Conservation (phyloP, 2,113 vertebrate genomes). For the Laticauda laticaudata region DNA sequence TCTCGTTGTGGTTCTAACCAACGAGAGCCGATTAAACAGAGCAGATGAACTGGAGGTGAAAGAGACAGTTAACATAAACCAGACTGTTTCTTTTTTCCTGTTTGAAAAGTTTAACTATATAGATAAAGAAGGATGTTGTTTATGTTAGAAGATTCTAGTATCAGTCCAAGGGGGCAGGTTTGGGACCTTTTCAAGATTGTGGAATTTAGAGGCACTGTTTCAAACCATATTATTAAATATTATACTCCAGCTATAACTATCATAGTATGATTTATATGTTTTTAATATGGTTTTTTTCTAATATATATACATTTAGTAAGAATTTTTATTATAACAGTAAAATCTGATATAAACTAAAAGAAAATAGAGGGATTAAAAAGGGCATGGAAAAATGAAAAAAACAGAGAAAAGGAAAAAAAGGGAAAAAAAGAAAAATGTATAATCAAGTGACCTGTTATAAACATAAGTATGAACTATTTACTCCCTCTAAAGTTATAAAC, state of each 20-base stretch:
- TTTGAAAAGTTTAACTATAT: background rate
- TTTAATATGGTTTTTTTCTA: background rate
- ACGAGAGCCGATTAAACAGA: background rate
- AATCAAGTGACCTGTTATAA: background rate
- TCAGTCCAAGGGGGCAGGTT: background rate
- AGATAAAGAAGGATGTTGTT: background rate
- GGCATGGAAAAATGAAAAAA: background rate
- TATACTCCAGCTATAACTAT: background rate
- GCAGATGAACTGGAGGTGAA: background rate
- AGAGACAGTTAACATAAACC: background rate
- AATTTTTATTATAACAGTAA: background rate
- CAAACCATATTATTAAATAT: background rate
- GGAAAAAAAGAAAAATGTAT: background rate
- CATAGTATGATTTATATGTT: background rate
- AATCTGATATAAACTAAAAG: background rate
- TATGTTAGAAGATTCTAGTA: background rate
- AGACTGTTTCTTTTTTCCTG: background rate
- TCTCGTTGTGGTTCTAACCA: background rate
- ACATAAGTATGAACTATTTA: background rate
- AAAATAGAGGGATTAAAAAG: background rate
- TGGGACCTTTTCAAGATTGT: background rate
- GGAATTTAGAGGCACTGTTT: background rate
- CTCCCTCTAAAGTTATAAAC: background rate
- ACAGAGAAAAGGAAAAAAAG: background rate
- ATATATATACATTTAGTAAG: background rate